Evolutionary conservation across 2,888 invertebrate species (phyloP).

Genomic region (Dryobota labecula): DNA sequence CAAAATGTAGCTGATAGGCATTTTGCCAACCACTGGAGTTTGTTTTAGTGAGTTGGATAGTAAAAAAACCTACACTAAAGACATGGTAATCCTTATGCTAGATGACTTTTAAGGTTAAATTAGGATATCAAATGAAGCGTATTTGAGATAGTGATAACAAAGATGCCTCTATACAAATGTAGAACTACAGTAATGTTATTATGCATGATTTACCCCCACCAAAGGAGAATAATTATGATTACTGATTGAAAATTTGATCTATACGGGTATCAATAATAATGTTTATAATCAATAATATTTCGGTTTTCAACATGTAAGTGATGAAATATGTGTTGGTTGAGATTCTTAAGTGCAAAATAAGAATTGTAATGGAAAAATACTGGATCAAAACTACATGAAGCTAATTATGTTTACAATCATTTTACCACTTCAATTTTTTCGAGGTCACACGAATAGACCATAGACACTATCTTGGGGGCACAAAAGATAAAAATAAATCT

Average conservation of each 20-base stretch:
- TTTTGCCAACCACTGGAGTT: conserved; percentile 22
- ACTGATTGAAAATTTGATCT: neutral
- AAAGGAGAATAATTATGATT: neutral
- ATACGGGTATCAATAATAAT: neutral
- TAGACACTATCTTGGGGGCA: conserved; percentile 53
- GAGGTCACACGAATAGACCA: conserved; percentile 67
- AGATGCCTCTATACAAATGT: neutral
- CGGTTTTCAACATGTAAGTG: neutral
- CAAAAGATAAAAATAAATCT: conserved; percentile 44
- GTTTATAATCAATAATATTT: neutral
- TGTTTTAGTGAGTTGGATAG: neutral
- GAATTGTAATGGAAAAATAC: conserved; percentile 42
- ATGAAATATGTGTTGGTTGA: neutral
- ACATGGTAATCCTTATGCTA: neutral
- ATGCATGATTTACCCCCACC: conserved; percentile 33
- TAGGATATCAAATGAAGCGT: neutral
- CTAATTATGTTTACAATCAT: conserved; percentile 61
- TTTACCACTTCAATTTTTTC: conserved; percentile 46
- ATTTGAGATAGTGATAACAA: neutral
- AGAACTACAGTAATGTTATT: conserved; percentile 4
- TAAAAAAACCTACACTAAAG: neutral
- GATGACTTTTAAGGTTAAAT: conserved; percentile 32
- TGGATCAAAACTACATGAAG: conserved; percentile 35
- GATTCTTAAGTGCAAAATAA: conserved; percentile 1
- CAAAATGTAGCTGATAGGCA: conserved; percentile 38